These are phyloP conservation scores for Drosophila meridionalis DNA, from an alignment of 2,888 invertebrate species.

Conservation along the genomic window DNA sequence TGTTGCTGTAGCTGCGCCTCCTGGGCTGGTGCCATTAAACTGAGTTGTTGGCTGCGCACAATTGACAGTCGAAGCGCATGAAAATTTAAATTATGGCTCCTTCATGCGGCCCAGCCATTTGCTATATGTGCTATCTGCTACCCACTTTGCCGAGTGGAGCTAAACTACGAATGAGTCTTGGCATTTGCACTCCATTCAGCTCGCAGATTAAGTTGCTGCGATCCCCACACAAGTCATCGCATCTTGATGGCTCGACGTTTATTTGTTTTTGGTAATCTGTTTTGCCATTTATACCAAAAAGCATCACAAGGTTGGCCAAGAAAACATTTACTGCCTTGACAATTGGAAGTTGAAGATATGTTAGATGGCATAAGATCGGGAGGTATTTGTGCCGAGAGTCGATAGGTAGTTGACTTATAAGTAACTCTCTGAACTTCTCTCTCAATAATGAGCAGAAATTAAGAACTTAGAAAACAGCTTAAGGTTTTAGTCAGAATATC, in stretches of 20 bases:
- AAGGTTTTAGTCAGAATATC: not conserved
- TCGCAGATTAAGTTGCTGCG: slow-evolving; percentile 53
- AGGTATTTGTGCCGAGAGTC: not conserved
- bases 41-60: slow-evolving; percentile 74
- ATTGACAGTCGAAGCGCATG: slow-evolving; percentile 72
- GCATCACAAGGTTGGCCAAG: not conserved
- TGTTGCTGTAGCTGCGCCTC: slow-evolving; percentile 26
- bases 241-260: slow-evolving; percentile 17
- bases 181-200: slow-evolving; percentile 35
- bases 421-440: not conserved
- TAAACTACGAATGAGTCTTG: slow-evolving; percentile 10
- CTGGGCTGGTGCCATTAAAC: slow-evolving; percentile 65
- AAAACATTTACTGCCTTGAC: not conserved
- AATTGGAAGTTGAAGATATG: not conserved
- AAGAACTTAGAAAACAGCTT: too few relatives aligned
- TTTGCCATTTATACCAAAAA: slow-evolving; percentile 46
- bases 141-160: slow-evolving; percentile 34
- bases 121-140: slow-evolving; percentile 21
- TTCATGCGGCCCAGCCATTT: slow-evolving; percentile 20
- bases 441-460: not conserved
- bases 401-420: not conserved
- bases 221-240: slow-evolving; percentile 36
- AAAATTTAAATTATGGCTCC: slow-evolving; percentile 75
- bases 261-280: slow-evolving; percentile 24
- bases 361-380: not conserved